Evolutionary conservation across 2,888 invertebrate species (phyloP).

Genomic region (Anticlea derivata): DNA sequence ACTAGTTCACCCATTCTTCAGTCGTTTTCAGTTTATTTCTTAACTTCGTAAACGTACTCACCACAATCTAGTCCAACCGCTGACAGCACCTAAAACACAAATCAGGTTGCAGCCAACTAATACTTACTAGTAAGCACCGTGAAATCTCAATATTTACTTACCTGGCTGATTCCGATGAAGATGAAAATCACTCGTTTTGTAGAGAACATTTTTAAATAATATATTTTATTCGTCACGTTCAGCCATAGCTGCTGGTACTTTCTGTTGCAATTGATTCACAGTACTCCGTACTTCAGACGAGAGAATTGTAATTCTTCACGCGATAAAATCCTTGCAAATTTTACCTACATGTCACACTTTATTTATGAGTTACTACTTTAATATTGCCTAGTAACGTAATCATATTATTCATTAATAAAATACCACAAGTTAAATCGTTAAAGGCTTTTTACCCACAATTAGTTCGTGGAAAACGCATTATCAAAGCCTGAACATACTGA

Average conservation of each 20-base stretch:
- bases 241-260: constrained; percentile 33
- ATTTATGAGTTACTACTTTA: constrained; percentile 30
- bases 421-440: background rate
- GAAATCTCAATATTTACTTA: constrained; percentile 35
- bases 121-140: constrained; percentile 8
- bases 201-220: constrained; percentile 42
- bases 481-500: too few relatives aligned
- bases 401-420: background rate
- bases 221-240: constrained; percentile 20
- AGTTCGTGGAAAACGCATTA: too few relatives aligned
- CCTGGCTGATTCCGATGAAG: constrained; percentile 48
- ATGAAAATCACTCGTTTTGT: constrained; percentile 27
- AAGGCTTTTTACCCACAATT: background rate
- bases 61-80: constrained; percentile 47
- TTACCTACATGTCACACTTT: constrained; percentile 41
- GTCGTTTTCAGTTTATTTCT: background rate
- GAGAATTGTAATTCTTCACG: constrained; percentile 65
- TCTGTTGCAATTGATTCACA: constrained; percentile 50
- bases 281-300: constrained; percentile 50
- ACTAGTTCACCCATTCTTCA: too few relatives aligned
- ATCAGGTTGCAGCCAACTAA: constrained; percentile 21
- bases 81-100: constrained; percentile 53
- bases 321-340: constrained; percentile 66
- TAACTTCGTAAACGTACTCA: constrained; percentile 44
- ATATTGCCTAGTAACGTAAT: constrained; percentile 30